These are phyloP conservation scores for Ceratina calcarata DNA, from an alignment of 1,140 invertebrate species.

Conservation along the genomic window DNA sequence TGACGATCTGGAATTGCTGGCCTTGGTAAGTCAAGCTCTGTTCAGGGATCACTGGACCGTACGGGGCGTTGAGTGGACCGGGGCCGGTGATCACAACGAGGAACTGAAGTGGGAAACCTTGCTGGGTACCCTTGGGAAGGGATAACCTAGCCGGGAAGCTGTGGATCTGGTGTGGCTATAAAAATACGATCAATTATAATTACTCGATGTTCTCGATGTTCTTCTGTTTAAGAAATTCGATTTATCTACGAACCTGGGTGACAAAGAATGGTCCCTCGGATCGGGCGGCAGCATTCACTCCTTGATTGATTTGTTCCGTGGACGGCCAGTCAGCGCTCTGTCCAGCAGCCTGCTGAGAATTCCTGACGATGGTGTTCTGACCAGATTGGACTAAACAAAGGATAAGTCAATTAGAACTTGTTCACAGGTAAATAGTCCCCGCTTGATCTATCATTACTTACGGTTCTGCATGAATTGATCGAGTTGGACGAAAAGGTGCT, in stretches of 20 bases:
- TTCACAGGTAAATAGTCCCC: neutral
- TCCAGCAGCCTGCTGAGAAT: conserved; percentile 84
- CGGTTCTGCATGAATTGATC: conserved; percentile 85
- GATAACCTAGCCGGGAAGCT: conserved; percentile 83
- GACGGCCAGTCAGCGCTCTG: conserved; percentile 84
- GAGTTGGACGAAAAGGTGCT: conserved; percentile 84
- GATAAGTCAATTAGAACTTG: neutral
- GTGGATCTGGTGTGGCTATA: conserved; percentile 78
- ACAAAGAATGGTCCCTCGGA: conserved; percentile 79
- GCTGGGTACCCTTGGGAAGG: conserved; percentile 81
- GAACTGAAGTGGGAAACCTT: conserved; percentile 83
- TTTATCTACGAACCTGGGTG: conserved; percentile 73
- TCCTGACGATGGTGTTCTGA: conserved; percentile 84
- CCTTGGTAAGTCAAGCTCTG: conserved; percentile 68
- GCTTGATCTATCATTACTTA: conserved; percentile 58
- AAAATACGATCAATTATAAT: conserved; percentile 37
- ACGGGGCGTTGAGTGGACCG: conserved; percentile 65
- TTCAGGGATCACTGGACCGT: conserved; percentile 69
- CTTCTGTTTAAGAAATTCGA: neutral
- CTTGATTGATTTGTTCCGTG: conserved; percentile 82
- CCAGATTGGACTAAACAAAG: conserved; percentile 81
- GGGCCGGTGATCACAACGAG: conserved; percentile 82
- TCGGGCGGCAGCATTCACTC: conserved; percentile 77
- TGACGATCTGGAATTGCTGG: conserved; percentile 71
- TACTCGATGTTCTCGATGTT: neutral